These are phyloP conservation scores for Leptinotarsa defecta DNA, from an alignment of 1,140 invertebrate genomes.

Conservation along the genomic window DNA sequence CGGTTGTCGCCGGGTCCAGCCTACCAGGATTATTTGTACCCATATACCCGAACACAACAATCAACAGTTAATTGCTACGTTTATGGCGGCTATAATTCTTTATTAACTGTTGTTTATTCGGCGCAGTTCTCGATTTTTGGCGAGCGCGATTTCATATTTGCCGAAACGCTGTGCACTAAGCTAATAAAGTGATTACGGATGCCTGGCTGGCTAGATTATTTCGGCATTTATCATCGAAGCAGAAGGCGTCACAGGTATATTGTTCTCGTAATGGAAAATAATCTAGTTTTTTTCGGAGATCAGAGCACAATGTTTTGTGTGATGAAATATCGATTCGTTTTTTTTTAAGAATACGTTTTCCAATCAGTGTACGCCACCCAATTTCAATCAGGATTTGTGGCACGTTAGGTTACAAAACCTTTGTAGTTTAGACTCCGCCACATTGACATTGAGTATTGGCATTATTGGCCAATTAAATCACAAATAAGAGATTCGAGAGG, in stretches of 20 bases:
- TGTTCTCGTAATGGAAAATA: constrained; percentile 1
- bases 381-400: too few species aligned
- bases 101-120: constrained; percentile 25
- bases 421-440: too few species aligned
- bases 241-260: background rate
- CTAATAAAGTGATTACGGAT: constrained; percentile 24
- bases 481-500: too few species aligned
- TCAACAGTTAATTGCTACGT: constrained; percentile 25
- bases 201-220: constrained; percentile 4
- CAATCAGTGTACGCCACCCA: too few species aligned
- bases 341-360: too few species aligned
- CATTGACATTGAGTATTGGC: too few species aligned
- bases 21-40: constrained; percentile 25
- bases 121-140: background rate
- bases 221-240: background rate
- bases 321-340: background rate
- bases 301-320: background rate
- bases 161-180: background rate
- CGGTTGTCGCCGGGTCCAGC: constrained; percentile 2
- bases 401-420: too few species aligned
- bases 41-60: constrained; percentile 16
- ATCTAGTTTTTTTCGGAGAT: background rate
- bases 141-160: constrained; percentile 12
- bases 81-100: constrained; percentile 23
- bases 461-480: too few species aligned